These are phyloP conservation scores for Drosophila paulistorum DNA, from an alignment of 1,140 invertebrate genomes.

Conservation along the genomic window DNA sequence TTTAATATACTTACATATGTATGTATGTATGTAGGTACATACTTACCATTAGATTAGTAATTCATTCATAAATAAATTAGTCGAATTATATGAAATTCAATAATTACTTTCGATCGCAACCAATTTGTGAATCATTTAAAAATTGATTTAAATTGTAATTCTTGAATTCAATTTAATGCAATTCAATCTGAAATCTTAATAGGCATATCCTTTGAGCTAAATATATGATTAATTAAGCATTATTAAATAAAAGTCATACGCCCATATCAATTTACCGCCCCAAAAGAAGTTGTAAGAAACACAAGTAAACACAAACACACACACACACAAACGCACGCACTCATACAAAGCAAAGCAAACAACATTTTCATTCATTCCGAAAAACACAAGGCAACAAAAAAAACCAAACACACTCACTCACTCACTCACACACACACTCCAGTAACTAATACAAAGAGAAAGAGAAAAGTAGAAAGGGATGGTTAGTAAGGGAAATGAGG, in stretches of 20 bases:
- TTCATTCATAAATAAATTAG: too few species aligned
- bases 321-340: background rate
- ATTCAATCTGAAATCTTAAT: background rate
- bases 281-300: conserved; percentile 48
- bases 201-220: conserved; percentile 3
- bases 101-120: background rate
- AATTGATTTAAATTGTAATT: background rate
- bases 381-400: conserved; percentile 38
- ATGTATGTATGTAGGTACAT: too few species aligned
- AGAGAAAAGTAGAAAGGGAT: conserved; percentile 13
- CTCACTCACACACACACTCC: background rate
- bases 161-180: conserved; percentile 4
- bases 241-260: conserved; percentile 53
- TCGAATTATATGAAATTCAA: too few species aligned
- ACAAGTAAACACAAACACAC: conserved; percentile 9
- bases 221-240: conserved; percentile 46
- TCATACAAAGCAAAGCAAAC: background rate
- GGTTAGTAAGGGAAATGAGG: background rate
- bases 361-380: conserved; percentile 71
- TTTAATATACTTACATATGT: too few species aligned
- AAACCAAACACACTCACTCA: background rate
- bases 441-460: conserved; percentile 43
- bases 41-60: too few species aligned
- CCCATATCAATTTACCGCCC: conserved; percentile 65
- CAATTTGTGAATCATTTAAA: background rate